Evolutionary conservation across 2,113 vertebrate genomes (phyloP), one percentile per base, ranked within the genome.

Genomic region (Gallinago paraguaiae): DNA sequence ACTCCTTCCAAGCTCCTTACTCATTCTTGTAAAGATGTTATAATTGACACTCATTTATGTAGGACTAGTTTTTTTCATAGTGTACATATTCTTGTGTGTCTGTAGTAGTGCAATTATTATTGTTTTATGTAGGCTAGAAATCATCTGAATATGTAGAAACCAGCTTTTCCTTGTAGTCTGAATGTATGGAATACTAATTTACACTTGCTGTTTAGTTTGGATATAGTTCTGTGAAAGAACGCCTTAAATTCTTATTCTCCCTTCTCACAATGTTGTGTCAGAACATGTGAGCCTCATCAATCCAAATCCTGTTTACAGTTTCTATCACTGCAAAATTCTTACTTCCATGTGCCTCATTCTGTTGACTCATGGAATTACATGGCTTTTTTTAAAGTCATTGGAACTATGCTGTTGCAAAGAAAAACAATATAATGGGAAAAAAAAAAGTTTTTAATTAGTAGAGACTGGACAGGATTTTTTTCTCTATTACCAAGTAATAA

Each of bases 401-500:
- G 27, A 90, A 77, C 87, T 63, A 83, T 5, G 11, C 51, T 88
- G n/a, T 74, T 91, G 56, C 54, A 71, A 80, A 79, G n/a, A 86
- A 88, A 92, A 88, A 56, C 84, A 88, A 13, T 39, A 37, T 16
- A 93, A 30, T 61, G 31, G 31, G 31, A 82, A 87, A 39, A 78
- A 77, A 93, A 72, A 70, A 78, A 74, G 48, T 89, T 95, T 96
- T 94, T 82, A 39, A 3, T 82, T 85, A 86, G 27, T 93, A 87
- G 94, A 88, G 60, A 90, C 91, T 92, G 68, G 33, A 76, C 88
- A 92, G 95, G 94, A 93, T 95, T 92, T 95, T 92, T 92, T 95
- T 93, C 82, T 96, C 88, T 97, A 96, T 96, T 96, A 97, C 95
- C 95, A 93, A 95, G 78, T 93, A 95, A 94, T 93, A 96, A 93